A percentile compares a stretch with the other conserved stretches of the same genome.
These are phyloP conservation scores for Tenthredo amoena DNA, from an alignment of 2,888 invertebrate species.

Conservation along the genomic window DNA sequence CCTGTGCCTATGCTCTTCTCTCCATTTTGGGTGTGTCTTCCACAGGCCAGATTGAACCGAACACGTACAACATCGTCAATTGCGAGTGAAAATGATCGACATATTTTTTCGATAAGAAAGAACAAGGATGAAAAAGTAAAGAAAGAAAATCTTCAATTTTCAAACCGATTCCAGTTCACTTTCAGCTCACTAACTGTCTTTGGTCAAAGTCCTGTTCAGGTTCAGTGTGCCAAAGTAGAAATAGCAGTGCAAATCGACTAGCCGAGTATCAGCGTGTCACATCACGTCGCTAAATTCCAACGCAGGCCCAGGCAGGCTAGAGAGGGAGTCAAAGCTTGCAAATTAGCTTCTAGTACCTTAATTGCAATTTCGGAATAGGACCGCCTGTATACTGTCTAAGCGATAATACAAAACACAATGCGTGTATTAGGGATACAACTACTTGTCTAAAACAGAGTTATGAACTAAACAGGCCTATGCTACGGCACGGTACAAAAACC, in stretches of 20 bases:
- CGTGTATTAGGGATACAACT: background rate
- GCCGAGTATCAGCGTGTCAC: background rate
- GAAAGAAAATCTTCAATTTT: no score
- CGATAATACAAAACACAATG: background rate
- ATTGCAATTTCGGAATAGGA: slow-evolving; percentile 28
- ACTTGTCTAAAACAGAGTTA: slow-evolving; percentile 12
- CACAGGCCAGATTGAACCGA: background rate
- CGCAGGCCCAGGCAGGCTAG: background rate
- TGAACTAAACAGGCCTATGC: background rate
- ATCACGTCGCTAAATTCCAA: background rate
- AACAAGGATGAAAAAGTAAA: no score
- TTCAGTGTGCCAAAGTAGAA: background rate
- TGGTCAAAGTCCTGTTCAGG: no score
- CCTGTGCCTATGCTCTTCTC: background rate
- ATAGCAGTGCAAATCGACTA: background rate
- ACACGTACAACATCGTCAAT: no score
- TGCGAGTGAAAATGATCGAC: no score
- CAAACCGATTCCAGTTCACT: no score
- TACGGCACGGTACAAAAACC: slow-evolving; percentile 1
- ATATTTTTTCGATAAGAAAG: no score
- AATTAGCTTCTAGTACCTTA: background rate
- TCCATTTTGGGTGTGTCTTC: background rate
- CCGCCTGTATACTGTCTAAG: background rate
- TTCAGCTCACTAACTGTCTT: no score
- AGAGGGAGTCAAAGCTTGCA: background rate